Evolutionary conservation across 2,113 vertebrate species (phyloP).

Genomic region (Ptychochromis oligacanthus): DNA sequence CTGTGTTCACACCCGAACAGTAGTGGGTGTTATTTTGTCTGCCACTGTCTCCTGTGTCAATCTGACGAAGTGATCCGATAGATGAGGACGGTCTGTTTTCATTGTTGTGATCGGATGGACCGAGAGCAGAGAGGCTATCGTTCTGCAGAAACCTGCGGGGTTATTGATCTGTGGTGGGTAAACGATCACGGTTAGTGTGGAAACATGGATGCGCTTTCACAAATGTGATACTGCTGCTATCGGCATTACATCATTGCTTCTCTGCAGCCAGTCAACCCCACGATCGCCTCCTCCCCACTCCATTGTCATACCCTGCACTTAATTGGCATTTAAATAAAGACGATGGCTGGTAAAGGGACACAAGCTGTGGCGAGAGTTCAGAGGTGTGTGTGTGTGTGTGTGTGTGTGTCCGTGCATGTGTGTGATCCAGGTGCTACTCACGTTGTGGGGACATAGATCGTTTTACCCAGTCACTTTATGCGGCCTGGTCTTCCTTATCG

Average conservation of each 20-base stretch:
- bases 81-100: slow-evolving; percentile 5
- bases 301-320: slow-evolving; percentile 20
- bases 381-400: not conserved
- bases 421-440: not conserved
- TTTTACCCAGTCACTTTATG: not conserved
- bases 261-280: slow-evolving; percentile 51
- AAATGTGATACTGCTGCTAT: slow-evolving; percentile 68
- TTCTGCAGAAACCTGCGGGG: not conserved
- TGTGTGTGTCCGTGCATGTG: not conserved
- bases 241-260: slow-evolving; percentile 76
- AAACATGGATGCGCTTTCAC: slow-evolving; percentile 74
- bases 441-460: not conserved
- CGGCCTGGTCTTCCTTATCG: not conserved
- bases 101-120: slow-evolving; percentile 26
- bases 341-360: not conserved
- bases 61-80: not conserved
- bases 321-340: slow-evolving; percentile 18
- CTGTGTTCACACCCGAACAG: slow-evolving; percentile 18
- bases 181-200: slow-evolving; percentile 67
- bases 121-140: not conserved
- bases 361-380: not conserved
- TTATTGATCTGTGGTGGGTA: slow-evolving; percentile 70
- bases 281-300: not conserved
- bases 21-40: not conserved
- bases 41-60: not conserved